Evolutionary conservation across 2,797 vertebrate species (phyloP).

Genomic region (Phoxinus dragarum): DNA sequence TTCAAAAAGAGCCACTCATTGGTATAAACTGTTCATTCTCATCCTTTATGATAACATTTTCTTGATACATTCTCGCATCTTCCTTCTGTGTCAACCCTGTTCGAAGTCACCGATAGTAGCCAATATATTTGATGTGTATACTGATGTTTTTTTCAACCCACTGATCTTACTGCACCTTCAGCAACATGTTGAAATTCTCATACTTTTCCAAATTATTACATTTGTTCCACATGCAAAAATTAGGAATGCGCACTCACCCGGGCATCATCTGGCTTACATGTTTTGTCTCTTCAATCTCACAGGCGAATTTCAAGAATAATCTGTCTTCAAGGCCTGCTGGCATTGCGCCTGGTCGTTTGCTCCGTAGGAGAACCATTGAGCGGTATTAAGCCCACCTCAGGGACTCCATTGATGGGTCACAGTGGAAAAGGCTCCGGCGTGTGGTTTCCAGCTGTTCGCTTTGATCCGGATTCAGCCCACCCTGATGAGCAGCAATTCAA

Average conservation of each 20-base stretch:
- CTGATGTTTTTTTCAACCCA: background rate
- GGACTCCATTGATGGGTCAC: constrained; percentile 44
- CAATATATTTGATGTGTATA: background rate
- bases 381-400: constrained; percentile 43
- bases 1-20: background rate
- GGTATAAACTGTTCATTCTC: background rate
- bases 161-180: background rate
- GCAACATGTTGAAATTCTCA: background rate
- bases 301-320: constrained; percentile 24
- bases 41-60: background rate
- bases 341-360: constrained; percentile 14
- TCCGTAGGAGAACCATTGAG: constrained; percentile 42
- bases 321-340: constrained; percentile 10
- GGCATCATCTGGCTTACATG: constrained; percentile 49
- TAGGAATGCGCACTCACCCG: constrained; percentile 53
- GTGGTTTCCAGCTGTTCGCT: constrained; percentile 44
- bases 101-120: background rate
- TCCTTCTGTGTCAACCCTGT: background rate
- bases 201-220: background rate
- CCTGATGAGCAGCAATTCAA: constrained; percentile 35
- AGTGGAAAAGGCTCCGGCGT: constrained; percentile 30
- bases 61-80: background rate
- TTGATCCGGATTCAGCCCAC: constrained; percentile 31
- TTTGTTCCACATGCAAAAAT: background rate
- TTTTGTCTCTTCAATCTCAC: constrained; percentile 25